A percentile compares a stretch with the other conserved stretches of the same genome.
Evolutionary conservation across 2,797 vertebrate genomes (phyloP).

Genomic region (Ciconia nigra): DNA sequence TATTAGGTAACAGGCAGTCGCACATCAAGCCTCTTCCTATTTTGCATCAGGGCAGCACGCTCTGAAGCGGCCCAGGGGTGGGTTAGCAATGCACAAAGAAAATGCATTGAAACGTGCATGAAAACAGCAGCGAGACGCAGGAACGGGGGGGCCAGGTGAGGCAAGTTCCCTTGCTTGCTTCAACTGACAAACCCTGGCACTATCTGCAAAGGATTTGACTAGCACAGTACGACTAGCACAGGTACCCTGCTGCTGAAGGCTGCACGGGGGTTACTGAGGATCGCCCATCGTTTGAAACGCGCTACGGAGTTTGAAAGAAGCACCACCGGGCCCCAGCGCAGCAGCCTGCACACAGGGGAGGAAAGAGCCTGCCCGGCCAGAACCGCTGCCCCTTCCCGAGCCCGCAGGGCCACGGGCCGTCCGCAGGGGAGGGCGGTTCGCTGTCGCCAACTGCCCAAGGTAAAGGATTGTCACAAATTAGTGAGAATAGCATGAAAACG

Average conservation of each 20-base stretch:
- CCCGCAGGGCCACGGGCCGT: not conserved
- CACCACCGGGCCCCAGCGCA: not conserved
- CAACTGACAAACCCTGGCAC: not conserved
- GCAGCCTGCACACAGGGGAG: not conserved
- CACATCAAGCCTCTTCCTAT: not conserved
- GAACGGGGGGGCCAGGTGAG: not conserved
- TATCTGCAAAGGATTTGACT: not conserved
- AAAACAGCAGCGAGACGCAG: not conserved
- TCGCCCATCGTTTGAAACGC: rapidly evolving
- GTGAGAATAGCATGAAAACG: not conserved
- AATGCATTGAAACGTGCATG: not conserved
- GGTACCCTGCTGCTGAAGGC: not conserved
- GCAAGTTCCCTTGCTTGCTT: not conserved
- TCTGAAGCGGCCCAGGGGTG: rapidly evolving
- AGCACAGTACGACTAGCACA: rapidly evolving
- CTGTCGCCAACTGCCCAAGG: not conserved
- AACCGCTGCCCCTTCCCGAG: not conserved
- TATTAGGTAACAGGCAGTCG: not conserved
- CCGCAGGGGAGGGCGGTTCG: not conserved
- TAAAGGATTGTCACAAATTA: not conserved
- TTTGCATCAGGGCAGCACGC: not conserved
- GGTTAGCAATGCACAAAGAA: not conserved
- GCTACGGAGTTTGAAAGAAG: not conserved
- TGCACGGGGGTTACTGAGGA: not conserved
- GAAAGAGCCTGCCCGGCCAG: not conserved